These are phyloP conservation scores for Bactericera cockerelli DNA, from an alignment of 1,140 invertebrate genomes.

Conservation along the genomic window DNA sequence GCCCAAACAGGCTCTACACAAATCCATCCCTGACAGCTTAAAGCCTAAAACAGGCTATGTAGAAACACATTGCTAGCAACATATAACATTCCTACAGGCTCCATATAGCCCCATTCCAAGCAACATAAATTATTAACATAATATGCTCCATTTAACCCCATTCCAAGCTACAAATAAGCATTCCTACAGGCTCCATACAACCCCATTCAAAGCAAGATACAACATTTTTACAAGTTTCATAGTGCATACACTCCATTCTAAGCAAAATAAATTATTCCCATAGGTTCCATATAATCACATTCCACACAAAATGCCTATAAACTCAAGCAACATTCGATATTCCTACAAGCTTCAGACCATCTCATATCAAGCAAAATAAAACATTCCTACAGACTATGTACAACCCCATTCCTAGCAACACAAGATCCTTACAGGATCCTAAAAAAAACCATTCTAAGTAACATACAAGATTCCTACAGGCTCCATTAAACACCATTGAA, in stretches of 20 bases:
- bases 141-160: background rate
- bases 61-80: background rate
- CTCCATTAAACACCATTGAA: background rate
- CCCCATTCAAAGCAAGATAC: too few species aligned
- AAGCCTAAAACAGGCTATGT: background rate
- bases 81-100: background rate
- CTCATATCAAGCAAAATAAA: background rate
- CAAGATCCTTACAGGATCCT: background rate
- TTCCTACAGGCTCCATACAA: background rate
- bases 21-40: background rate
- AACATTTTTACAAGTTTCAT: too few species aligned
- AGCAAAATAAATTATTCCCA: background rate
- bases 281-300: background rate
- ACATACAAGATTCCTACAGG: background rate
- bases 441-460: background rate
- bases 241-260: too few species aligned
- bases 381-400: too few species aligned
- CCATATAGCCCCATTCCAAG: background rate
- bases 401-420: too few species aligned
- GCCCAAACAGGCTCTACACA: background rate
- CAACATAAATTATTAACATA: background rate
- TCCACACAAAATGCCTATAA: too few species aligned
- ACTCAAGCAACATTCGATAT: background rate
- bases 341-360: background rate
- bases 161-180: background rate